Evolutionary conservation across 1,140 invertebrate genomes (phyloP).

Genomic region (Antheraea pernyi): DNA sequence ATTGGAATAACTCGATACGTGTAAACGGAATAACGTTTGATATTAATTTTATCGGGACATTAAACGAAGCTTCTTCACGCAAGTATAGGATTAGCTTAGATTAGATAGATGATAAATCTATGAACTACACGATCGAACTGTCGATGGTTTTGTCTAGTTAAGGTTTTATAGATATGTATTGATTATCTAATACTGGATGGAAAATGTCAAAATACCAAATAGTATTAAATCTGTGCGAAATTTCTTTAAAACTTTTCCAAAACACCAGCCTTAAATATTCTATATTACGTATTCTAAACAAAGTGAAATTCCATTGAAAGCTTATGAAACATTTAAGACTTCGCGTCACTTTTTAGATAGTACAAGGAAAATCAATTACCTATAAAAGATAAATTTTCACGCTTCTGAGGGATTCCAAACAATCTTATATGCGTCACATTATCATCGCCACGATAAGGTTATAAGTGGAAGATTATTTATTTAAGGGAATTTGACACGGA

Average conservation of each 20-base stretch:
- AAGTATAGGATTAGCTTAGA: too few species aligned
- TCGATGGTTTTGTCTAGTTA: not conserved
- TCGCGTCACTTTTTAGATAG: slow-evolving; percentile 14
- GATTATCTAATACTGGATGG: not conserved
- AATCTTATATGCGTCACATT: not conserved
- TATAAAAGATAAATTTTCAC: slow-evolving; percentile 2
- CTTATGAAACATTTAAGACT: slow-evolving; percentile 3
- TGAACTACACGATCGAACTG: too few species aligned
- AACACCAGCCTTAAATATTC: not conserved
- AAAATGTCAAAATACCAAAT: not conserved
- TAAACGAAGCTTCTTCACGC: too few species aligned
- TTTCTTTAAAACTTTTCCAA: not conserved
- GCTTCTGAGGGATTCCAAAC: not conserved
- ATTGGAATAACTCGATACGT: too few species aligned
- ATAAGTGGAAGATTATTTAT: not conserved
- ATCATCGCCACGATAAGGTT: not conserved
- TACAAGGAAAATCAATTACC: slow-evolving; percentile 27
- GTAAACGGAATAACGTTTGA: too few species aligned
- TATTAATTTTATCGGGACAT: too few species aligned
- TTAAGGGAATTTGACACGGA: not conserved
- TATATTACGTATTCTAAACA: not conserved
- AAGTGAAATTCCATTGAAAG: not conserved
- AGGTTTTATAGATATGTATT: not conserved
- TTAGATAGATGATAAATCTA: too few species aligned
- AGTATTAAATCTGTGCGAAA: not conserved